phyloP scores from a whole-genome alignment of 2,888 invertebrate species.

The Acrocyrtus sp. region DNA sequence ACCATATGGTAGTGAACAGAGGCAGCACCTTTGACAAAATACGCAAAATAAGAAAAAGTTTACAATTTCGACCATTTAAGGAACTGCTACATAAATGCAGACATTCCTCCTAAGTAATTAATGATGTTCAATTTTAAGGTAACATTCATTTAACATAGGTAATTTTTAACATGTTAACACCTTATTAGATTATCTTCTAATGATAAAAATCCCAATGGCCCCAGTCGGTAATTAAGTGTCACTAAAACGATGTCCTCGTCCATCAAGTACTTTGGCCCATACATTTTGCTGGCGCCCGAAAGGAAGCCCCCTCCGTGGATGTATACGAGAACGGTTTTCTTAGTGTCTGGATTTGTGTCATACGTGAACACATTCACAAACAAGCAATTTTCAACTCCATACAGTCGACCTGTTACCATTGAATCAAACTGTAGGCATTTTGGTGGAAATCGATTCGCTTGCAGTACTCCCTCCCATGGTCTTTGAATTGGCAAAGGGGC shows the following conservation, averaged over 20 bases:
- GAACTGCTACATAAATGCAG: too few relatives aligned
- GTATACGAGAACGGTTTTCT: conserved; percentile 32
- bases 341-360: neutral
- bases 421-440: conserved; percentile 51
- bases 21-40: conserved; percentile 17
- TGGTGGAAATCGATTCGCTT: conserved; percentile 29
- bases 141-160: too few relatives aligned
- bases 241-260: conserved; percentile 58
- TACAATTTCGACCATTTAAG: too few relatives aligned
- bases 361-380: conserved; percentile 46
- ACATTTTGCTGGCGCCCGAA: conserved; percentile 28
- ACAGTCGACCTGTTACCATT: conserved; percentile 25
- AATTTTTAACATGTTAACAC: too few relatives aligned
- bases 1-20: conserved; percentile 29
- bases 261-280: conserved; percentile 47
- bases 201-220: conserved; percentile 51
- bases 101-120: too few relatives aligned
- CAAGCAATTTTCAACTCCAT: conserved; percentile 41
- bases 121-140: too few relatives aligned
- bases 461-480: conserved; percentile 39
- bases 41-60: too few relatives aligned
- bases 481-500: conserved; percentile 29
- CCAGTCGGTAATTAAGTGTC: conserved; percentile 57
- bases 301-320: conserved; percentile 48
- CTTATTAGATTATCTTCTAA: conserved; percentile 38